Evolutionary conservation across 1,140 invertebrate species (phyloP).

Genomic region (Tetranychus urticae): DNA sequence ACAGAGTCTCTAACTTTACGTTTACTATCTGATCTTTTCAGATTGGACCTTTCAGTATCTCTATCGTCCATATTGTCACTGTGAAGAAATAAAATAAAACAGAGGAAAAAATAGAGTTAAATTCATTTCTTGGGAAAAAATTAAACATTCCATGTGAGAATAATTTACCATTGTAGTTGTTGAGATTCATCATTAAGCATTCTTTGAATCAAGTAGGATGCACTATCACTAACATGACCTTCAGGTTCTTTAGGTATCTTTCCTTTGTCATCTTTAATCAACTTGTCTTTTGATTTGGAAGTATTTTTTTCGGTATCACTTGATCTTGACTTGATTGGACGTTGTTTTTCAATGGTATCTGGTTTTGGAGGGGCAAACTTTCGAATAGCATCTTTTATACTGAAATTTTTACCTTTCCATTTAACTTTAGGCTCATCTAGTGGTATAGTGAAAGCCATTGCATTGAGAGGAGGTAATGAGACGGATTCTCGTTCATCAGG

Average conservation of each 20-base stretch:
- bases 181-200: background rate
- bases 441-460: slow-evolving; percentile 1
- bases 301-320: background rate
- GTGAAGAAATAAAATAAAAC: too few relatives aligned
- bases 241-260: background rate
- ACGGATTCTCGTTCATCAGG: too few relatives aligned
- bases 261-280: background rate
- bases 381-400: background rate
- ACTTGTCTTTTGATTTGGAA: background rate
- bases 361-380: slow-evolving; percentile 3
- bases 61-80: too few relatives aligned
- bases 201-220: background rate
- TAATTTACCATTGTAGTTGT: background rate
- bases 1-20: too few relatives aligned
- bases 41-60: too few relatives aligned
- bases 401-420: background rate
- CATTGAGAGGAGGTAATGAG: background rate
- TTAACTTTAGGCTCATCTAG: background rate
- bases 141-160: too few relatives aligned
- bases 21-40: too few relatives aligned
- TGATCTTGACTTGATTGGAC: background rate
- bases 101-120: too few relatives aligned
- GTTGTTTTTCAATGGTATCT: slow-evolving; percentile 1
- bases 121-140: too few relatives aligned
- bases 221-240: background rate